phyloP scores from a whole-genome alignment of 2,113 vertebrate species.

The Pelusios castaneus region DNA sequence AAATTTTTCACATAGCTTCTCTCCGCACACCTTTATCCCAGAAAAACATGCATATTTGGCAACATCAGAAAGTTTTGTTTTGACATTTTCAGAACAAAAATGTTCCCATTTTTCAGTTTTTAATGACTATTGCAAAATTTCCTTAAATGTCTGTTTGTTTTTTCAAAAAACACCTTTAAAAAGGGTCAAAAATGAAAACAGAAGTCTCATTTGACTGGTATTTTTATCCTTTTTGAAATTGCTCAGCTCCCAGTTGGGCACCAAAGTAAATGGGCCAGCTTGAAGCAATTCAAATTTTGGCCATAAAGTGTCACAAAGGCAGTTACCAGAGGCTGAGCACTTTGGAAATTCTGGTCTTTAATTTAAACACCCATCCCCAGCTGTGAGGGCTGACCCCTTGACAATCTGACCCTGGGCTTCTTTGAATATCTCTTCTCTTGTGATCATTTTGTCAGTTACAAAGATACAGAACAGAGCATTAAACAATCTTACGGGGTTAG shows the following conservation, averaged over 20 bases:
- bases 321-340: neutral
- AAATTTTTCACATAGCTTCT: neutral
- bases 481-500: neutral
- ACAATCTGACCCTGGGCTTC: neutral
- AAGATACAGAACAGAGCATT: neutral
- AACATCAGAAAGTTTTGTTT: neutral
- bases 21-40: no score
- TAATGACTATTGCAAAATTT: neutral
- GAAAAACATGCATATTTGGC: neutral
- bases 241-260: neutral
- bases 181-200: neutral
- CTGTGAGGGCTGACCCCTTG: neutral
- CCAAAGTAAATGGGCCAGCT: neutral
- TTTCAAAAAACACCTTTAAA: neutral
- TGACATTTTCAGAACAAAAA: neutral
- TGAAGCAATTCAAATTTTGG: fast-evolving
- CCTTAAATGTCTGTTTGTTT: neutral
- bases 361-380: fast-evolving
- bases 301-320: fast-evolving
- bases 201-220: no score
- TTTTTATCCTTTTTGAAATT: no score
- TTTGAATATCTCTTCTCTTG: neutral
- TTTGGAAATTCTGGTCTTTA: neutral
- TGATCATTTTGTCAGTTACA: neutral
- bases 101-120: neutral